Base-by-base conservation (phyloP, 2,113 vertebrate genomes). In the Nerophis ophidion region DNA sequence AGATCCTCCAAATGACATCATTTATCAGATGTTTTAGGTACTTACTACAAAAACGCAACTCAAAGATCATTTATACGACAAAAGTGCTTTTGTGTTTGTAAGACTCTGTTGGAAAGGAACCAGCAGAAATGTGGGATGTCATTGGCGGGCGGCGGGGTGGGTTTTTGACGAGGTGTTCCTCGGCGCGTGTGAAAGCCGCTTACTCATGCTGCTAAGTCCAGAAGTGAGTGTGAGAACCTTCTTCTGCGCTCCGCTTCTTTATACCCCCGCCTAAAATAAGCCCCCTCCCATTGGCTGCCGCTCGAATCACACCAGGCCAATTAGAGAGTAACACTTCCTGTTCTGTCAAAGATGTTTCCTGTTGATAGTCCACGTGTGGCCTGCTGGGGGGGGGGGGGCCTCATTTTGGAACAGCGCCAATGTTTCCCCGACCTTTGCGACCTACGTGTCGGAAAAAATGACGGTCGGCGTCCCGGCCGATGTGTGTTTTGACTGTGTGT, bases 261-360 rank as follows among this genome's bases (percentile, higher is more conserved):
- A 98, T 96, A 96, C 91, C 66, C 61, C 76, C 85, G 89, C 95
- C 89, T 87, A 95, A 97, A 98, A 98, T 98, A 97, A 91, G 88
- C 68, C 79, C 71, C 65, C 46, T 60, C 75, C 74, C 87, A 96
- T 97, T 93, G 94, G 94, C 88, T 58, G 84, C 50, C 82, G 87
- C 80, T 26, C 26, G 90, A 91, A 91, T 91, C 83, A 90, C 89
- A 84, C 84, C 71, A 81, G 84, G 86, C 92, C 92, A 92, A 90
- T 91, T 88, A 91, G 91, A 88, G 84, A 89, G 89, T 84, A 86
- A 79, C 60, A 89, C 91, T 97, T 97, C 94, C 94, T 94, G 89
- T 84, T 65, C 89, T 47, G 90, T 71, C 80, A 91, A 94, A 98
- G 94, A 93, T 97, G 95, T 94, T 98, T 98, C 95, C 95, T 98